Conservation (phyloP, 2,888 invertebrate species). For the Mythimna vitellina region DNA sequence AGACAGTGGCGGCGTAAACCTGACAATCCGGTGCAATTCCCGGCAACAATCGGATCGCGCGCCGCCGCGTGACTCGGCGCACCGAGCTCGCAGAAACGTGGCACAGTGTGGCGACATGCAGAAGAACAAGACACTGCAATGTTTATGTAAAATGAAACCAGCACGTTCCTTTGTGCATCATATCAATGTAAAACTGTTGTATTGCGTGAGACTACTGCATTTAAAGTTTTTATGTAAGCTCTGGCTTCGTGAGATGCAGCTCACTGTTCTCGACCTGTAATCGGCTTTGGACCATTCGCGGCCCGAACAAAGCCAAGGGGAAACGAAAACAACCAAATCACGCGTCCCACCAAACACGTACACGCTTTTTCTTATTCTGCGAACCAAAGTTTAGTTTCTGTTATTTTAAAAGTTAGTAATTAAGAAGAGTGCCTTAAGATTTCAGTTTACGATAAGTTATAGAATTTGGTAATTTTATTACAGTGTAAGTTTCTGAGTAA, state of each 20-base stretch:
- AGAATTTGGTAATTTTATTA: slow-evolving; percentile 22
- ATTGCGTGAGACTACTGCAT: slow-evolving; percentile 8
- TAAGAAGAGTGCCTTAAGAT: slow-evolving; percentile 17
- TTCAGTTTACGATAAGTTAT: slow-evolving; percentile 9
- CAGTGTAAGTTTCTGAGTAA: slow-evolving; percentile 9
- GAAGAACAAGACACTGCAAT: not conserved
- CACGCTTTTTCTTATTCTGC: not conserved
- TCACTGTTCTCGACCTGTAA: slow-evolving; percentile 12
- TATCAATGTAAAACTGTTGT: not conserved
- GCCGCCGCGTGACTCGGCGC: not conserved
- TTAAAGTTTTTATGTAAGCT: not conserved
- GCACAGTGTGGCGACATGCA: not conserved
- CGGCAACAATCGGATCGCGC: slow-evolving; percentile 8
- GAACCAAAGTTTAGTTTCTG: slow-evolving; percentile 8
- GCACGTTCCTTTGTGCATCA: not conserved
- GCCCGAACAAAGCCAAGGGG: not conserved
- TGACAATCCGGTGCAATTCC: slow-evolving; percentile 23
- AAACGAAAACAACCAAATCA: not conserved
- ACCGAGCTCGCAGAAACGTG: too few species aligned
- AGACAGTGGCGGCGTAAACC: not conserved
- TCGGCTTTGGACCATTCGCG: slow-evolving; percentile 19
- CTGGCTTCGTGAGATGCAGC: not conserved
- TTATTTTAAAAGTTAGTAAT: slow-evolving; percentile 34
- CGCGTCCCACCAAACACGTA: not conserved
- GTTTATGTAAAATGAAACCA: not conserved